Percentiles rank a stretch among this genome's conserved stretches.
phyloP scores from a whole-genome alignment of 2,888 invertebrate genomes.

The Gryllus longicercus region DNA sequence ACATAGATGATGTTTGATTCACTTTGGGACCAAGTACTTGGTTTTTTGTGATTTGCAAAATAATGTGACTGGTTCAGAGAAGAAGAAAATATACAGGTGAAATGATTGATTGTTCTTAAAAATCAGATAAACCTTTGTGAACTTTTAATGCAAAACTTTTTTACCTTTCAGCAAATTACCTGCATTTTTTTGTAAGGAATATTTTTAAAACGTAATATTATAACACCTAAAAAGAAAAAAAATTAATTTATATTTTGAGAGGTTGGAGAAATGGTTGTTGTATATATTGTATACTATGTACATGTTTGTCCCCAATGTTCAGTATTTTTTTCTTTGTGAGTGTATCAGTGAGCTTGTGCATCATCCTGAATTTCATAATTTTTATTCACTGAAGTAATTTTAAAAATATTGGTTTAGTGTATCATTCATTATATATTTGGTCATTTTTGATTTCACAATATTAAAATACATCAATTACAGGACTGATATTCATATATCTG shows the following conservation, averaged over 20 bases:
- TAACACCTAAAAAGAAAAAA: constrained; percentile 19
- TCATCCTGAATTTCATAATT: no score
- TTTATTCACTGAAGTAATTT: no score
- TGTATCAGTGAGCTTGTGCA: no score
- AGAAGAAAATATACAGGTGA: neutral
- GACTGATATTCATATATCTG: no score
- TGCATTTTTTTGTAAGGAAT: constrained; percentile 25
- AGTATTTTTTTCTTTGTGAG: no score
- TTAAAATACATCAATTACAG: no score
- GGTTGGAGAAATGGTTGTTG: constrained; percentile 23
- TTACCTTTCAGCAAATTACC: constrained; percentile 34
- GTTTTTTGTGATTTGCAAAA: constrained; percentile 30
- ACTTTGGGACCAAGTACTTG: constrained; percentile 35
- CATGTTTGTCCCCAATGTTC: no score
- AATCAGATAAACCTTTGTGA: constrained; percentile 22
- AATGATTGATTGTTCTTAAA: neutral
- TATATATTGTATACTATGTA: no score
- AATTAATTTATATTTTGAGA: constrained; percentile 21
- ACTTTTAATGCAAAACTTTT: constrained; percentile 27
- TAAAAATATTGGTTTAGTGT: no score
- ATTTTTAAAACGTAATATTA: constrained; percentile 31
- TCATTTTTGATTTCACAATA: no score
- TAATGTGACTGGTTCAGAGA: constrained; percentile 11
- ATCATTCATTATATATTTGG: no score
- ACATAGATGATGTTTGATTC: constrained; percentile 31